phyloP scores from a whole-genome alignment of 2,113 vertebrate species.

The Phycodurus eques region DNA sequence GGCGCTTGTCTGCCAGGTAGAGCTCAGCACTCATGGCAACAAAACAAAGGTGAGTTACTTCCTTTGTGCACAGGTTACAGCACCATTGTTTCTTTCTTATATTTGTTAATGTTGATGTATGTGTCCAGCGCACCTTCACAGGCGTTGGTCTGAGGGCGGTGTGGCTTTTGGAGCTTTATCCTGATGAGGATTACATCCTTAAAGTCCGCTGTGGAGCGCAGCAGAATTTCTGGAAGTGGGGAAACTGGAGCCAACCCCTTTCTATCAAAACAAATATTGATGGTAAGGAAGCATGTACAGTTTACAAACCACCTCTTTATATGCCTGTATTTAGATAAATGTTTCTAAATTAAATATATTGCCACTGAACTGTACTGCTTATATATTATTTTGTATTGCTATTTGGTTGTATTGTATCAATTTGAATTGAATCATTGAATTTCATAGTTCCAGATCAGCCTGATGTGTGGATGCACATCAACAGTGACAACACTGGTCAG shows the following conservation, averaged over 20 bases:
- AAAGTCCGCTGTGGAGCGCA: constrained; percentile 64
- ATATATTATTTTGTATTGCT: not conserved
- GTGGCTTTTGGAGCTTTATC: constrained; percentile 48
- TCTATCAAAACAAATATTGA: constrained; percentile 57
- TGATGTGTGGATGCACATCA: constrained; percentile 69
- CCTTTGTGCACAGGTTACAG: not conserved
- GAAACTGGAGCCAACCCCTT: constrained; percentile 57
- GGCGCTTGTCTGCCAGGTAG: constrained; percentile 65
- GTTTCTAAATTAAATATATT: not conserved
- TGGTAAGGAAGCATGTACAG: constrained; percentile 46
- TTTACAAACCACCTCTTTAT: not conserved
- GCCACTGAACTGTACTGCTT: not conserved
- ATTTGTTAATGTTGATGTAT: constrained; percentile 3
- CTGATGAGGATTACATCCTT: constrained; percentile 54
- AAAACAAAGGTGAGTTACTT: constrained; percentile 51
- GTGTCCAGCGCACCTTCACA: constrained; percentile 56
- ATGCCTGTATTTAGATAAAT: not conserved
- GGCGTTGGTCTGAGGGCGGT: constrained; percentile 56
- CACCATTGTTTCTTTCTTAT: not conserved
- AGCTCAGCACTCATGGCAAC: constrained; percentile 23
- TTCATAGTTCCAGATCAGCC: constrained; percentile 64
- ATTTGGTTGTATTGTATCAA: not conserved
- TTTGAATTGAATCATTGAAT: not conserved
- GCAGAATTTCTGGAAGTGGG: constrained; percentile 73
- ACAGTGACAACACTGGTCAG: constrained; percentile 48